Percentiles rank a stretch among this genome's conserved stretches.
phyloP scores from a whole-genome alignment of 2,113 vertebrate species.

The Laterallus jamaicensis region DNA sequence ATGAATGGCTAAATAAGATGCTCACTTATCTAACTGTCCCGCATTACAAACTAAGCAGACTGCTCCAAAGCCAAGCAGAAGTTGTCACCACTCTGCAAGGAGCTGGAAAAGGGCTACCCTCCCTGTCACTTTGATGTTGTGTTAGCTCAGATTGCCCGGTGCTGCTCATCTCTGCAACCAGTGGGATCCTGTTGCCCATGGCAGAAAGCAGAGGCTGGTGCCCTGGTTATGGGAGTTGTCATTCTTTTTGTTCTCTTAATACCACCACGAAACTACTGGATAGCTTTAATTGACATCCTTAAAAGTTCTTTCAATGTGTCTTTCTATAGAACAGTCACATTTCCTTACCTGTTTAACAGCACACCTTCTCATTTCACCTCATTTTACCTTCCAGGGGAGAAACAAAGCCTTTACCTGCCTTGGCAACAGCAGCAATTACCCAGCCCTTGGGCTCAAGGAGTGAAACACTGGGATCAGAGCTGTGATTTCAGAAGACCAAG shows the following conservation, averaged over 20 bases:
- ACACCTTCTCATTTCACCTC: neutral
- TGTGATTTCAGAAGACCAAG: neutral
- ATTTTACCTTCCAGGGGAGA: neutral
- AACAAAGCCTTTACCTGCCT: neutral
- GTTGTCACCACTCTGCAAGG: rapidly evolving
- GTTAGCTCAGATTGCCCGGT: rapidly evolving
- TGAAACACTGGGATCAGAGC: neutral
- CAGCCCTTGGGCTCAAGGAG: neutral
- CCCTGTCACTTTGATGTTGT: rapidly evolving
- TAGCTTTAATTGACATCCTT: neutral
- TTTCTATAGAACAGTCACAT: neutral
- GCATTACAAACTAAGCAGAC: neutral
- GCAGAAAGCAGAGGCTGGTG: neutral
- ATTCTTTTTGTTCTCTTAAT: neutral
- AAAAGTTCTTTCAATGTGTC: neutral
- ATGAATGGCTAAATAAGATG: neutral
- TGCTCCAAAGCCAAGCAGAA: neutral
- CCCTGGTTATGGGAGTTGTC: neutral
- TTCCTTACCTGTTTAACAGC: neutral
- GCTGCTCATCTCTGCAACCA: neutral
- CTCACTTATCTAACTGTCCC: neutral
- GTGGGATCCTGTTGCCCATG: neutral
- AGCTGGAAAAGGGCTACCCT: neutral
- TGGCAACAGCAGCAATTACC: neutral
- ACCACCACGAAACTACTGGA: neutral